These are phyloP conservation scores for Clitarchus hookeri DNA, from an alignment of 2,888 invertebrate species.

Conservation along the genomic window DNA sequence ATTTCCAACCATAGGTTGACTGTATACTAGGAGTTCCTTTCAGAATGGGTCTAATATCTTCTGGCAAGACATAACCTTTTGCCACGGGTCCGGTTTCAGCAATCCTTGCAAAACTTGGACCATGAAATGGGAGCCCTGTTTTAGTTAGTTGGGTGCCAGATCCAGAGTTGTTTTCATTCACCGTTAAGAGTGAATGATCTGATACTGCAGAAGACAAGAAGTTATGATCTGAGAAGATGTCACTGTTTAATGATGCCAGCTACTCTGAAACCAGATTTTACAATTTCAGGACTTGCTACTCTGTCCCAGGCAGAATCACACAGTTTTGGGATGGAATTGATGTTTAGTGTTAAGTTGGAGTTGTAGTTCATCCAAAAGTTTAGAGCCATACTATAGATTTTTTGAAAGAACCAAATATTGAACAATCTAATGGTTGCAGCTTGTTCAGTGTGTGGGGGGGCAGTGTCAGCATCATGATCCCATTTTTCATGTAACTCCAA, in stretches of 20 bases:
- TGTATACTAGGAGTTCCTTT: not conserved
- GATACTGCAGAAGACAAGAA: constrained; percentile 16
- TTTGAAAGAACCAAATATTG: not conserved
- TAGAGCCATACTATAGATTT: not conserved
- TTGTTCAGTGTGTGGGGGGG: not conserved
- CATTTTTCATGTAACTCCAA: not conserved
- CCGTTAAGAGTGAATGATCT: not conserved
- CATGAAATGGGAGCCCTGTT: not conserved
- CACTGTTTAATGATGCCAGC: not conserved
- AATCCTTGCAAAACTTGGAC: not conserved
- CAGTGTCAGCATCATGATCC: constrained; percentile 6
- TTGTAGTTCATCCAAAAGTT: constrained; percentile 22
- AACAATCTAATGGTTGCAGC: constrained; percentile 19
- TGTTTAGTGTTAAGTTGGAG: not conserved
- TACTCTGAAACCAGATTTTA: not conserved
- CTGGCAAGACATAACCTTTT: constrained; percentile 7
- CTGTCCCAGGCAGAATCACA: not conserved
- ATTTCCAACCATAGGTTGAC: not conserved
- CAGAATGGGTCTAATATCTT: constrained; percentile 10
- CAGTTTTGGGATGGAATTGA: not conserved
- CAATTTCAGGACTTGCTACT: constrained; percentile 9
- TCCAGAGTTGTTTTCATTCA: not conserved
- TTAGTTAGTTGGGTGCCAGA: not conserved
- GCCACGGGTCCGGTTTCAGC: not conserved
- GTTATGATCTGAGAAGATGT: constrained; percentile 3